Evolutionary conservation across 2,113 vertebrate genomes (phyloP), one percentile per base, ranked within the genome.

Genomic region (Cochlearius cochlearius): DNA sequence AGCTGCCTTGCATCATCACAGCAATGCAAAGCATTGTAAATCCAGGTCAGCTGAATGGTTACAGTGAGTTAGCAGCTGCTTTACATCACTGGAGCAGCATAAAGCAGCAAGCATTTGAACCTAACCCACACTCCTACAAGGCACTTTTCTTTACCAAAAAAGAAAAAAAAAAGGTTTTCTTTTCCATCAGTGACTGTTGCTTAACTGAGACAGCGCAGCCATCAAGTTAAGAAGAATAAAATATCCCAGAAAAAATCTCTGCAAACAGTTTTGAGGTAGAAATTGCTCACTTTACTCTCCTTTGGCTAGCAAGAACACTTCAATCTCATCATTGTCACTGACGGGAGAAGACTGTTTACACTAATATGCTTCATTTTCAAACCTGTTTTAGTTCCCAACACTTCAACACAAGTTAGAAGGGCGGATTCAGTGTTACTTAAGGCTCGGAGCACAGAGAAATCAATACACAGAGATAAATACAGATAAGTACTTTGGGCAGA

Each of bases 1-100:
- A 96, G 91, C 60, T 96, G 83, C 60, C 83, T 75, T 87, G 69
- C 43, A 87, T 94, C 95, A 91, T 67, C 23, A 62, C 27, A 92
- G 76, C 23, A 25, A 78, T 32, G 76, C 32, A 87, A 72, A 76
- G 43, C 45, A 69, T 9, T 89, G 49, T 85, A 94, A 89, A 94
- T 74, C 43, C 83, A 87, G 73, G 49, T 81, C 56, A 72, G 60
- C 15, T 0, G 0, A 90, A 75, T 26, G 20, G 83, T 68, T 94
- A 71, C 55, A 86, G 60, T 72, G 64, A 90, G 53, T 75, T 89
- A 87, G 76, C 86, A 95, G 83, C 80, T 95, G 94, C 69, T 87
- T 87, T 81, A 89, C 83, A 91, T 96, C 92, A 86, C 34, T 47
- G 76, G 60, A 89, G 80, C 76, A 89, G 68, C 49, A 92, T 56